Base-by-base conservation (phyloP, 2,797 vertebrate genomes). In the Garrulus glandarius region DNA sequence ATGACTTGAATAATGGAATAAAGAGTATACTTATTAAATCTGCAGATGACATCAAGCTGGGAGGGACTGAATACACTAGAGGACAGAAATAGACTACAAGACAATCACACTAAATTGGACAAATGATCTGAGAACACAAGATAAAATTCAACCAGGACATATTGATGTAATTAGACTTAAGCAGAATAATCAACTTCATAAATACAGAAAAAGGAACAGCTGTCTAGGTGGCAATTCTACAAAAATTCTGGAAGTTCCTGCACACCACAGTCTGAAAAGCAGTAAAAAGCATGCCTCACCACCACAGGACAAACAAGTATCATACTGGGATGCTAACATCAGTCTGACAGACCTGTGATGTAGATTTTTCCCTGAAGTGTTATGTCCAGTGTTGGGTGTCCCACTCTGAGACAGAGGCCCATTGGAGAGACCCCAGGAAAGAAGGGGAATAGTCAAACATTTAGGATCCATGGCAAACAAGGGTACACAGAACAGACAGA, bases 21-120 rank as follows among this genome's bases (percentile, higher is more conserved):
- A 93, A 72, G 44, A 79, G 44, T 60, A 81, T 77, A 71, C 77
- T 92, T 88, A 87, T 82, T 93, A 89, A 94, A 95, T 93, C 80
- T 89, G 70, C 83, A 84, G 86, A 90, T 41, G 29, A 70, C 90
- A 91, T 92, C 88, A 84, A 89, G 85, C 83, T 90, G 88, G 82
- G 70, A 89, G 67, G 60, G 80, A 90, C 52, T 79, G 55, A 93
- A 84, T 88, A 79, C 5, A 4, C 83, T 69, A 46, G 44, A 67
- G 74, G 34, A 95, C 80, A 86, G 59, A 95, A 95, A 94, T 17
- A 94, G 80, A 92, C 79, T 55, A 84, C 4, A 2, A 93, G 56
- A 93, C 63, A 93, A 94, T 93, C 83, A 95, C 67, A 93, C 15
- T 72, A 96, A 95, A 93, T 82, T 93, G 94, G 83, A 90, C 86